Percentiles rank a stretch among this genome's conserved stretches.
phyloP scores from a whole-genome alignment of 2,113 vertebrate species.

The Hemichromis elongatus region DNA sequence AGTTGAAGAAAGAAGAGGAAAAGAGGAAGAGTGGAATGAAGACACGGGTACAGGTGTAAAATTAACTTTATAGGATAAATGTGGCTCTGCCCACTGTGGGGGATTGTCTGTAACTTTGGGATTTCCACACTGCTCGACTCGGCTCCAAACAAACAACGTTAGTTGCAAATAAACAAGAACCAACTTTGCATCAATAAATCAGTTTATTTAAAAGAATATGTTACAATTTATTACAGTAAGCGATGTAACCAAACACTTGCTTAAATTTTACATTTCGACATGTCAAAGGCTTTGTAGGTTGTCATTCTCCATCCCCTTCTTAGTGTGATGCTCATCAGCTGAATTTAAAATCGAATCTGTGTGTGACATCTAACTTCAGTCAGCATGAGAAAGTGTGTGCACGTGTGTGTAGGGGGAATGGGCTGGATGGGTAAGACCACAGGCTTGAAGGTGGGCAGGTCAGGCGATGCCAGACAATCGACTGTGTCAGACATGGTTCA shows the following conservation, averaged over 20 bases:
- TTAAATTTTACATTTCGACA: slow-evolving; percentile 51
- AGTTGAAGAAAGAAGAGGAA: not conserved
- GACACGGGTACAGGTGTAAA: not conserved
- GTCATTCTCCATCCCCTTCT: not conserved
- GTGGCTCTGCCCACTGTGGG: not conserved
- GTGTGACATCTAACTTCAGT: not conserved
- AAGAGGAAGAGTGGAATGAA: not conserved
- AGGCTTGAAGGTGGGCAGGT: not conserved
- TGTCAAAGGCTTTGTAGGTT: slow-evolving; percentile 27
- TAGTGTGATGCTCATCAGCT: not conserved
- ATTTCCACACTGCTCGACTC: not conserved
- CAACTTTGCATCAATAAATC: slow-evolving; percentile 80
- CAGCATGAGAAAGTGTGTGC: not conserved
- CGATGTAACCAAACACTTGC: slow-evolving; percentile 73
- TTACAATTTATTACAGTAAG: slow-evolving; percentile 93
- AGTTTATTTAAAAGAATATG: slow-evolving; percentile 96
- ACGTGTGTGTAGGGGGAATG: not conserved
- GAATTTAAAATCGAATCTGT: slow-evolving; percentile 13
- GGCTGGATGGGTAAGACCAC: not conserved
- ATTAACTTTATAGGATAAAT: not conserved
- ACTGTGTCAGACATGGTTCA: not conserved
- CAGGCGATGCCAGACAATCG: slow-evolving; percentile 26
- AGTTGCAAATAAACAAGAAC: not conserved
- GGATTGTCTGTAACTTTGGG: not conserved
- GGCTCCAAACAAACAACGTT: not conserved